Base-by-base conservation (phyloP, 2,888 invertebrate species). In the Lepetodrilus schrolli region DNA sequence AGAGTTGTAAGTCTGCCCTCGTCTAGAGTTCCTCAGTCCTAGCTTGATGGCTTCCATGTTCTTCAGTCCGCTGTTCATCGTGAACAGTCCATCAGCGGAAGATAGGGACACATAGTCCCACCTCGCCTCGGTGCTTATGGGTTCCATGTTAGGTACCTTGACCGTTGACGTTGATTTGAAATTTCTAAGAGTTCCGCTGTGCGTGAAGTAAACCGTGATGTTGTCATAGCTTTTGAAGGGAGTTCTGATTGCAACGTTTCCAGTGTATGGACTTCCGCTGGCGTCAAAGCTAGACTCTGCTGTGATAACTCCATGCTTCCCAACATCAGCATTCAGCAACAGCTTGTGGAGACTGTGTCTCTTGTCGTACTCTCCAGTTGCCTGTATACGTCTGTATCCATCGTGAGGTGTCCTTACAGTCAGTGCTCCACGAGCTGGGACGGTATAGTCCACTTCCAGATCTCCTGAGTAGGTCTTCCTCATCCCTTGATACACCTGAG, bases 141-240 rank as follows among this genome's bases (percentile, higher is more conserved):
- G 34, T 1, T 17, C 26, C 21, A 49, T 51, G 4, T 51, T 34
- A 2, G 70, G 50, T 10, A 34, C 23, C 30, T 71, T 17, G 20
- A 76, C 36, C 13, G 43, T n/a, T n/a, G 74, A 13, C 30, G 30
- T 72, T 21, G 48, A 49, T 21, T 2, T 36, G 17, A 74, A 72
- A 47, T 72, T 36, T 30, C 66, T 30, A 20, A 26, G 30, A 21
- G 70, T 51, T 20, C 77, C 76, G 69, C 65, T 71, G 58, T 76
- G 75, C 21, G 70, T 72, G 2, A 80, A 36, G 17, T 58, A 69
- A 7, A 75, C 1, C 5, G 51, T 69, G 1, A 65, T 66, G 0
- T 73, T 38, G 23, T 77, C 80, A 73, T 75, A 82, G 1, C 78
- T 78, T 73, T 78, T 51, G 30, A 50, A 73, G 23, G 66, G 69